These are phyloP conservation scores for Hucho hucho DNA, from an alignment of 2,113 vertebrate genomes.

Conservation along the genomic window DNA sequence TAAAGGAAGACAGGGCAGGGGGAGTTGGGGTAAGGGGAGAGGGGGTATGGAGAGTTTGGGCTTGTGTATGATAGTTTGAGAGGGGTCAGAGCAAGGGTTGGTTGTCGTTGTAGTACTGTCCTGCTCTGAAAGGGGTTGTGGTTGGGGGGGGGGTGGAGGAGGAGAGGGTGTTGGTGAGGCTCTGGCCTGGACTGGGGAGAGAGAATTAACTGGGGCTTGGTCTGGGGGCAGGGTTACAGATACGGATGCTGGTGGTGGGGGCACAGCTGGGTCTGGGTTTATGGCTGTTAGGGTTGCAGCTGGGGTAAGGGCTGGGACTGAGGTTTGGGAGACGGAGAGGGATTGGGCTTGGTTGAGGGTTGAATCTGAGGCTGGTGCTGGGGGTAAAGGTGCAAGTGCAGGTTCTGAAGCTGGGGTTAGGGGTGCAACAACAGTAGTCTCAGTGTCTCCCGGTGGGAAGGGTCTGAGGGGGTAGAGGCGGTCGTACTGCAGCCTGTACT, in stretches of 20 bases:
- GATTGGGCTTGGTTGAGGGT: neutral
- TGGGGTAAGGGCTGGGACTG: slow-evolving; percentile 5
- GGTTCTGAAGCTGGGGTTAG: neutral
- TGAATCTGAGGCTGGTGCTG: neutral
- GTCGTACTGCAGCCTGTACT: slow-evolving; percentile 94
- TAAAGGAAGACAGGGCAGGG: slow-evolving; percentile 71
- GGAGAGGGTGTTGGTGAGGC: slow-evolving; percentile 33
- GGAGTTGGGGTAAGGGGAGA: slow-evolving; percentile 61
- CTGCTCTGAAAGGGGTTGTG: slow-evolving; percentile 41
- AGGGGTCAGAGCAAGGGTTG: slow-evolving; percentile 51
- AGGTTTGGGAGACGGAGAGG: neutral
- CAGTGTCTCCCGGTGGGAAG: slow-evolving; percentile 40
- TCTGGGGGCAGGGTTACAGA: too few relatives aligned
- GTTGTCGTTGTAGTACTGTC: slow-evolving; percentile 43
- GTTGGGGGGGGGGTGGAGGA: slow-evolving; percentile 55
- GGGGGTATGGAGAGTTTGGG: slow-evolving; percentile 78
- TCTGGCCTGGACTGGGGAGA: neutral
- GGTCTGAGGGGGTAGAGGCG: slow-evolving; percentile 86
- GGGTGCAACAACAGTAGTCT: slow-evolving; percentile 53
- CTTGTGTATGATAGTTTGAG: slow-evolving; percentile 73
- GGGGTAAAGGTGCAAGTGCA: neutral
- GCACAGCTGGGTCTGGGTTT: too few relatives aligned
- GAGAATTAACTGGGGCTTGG: neutral
- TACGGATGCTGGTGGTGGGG: too few relatives aligned
- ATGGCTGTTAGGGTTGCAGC: too few relatives aligned